Evolutionary conservation across 2,888 invertebrate genomes (phyloP), one percentile per base, ranked within the genome.

Genomic region (Schizotus pectinicornis): DNA sequence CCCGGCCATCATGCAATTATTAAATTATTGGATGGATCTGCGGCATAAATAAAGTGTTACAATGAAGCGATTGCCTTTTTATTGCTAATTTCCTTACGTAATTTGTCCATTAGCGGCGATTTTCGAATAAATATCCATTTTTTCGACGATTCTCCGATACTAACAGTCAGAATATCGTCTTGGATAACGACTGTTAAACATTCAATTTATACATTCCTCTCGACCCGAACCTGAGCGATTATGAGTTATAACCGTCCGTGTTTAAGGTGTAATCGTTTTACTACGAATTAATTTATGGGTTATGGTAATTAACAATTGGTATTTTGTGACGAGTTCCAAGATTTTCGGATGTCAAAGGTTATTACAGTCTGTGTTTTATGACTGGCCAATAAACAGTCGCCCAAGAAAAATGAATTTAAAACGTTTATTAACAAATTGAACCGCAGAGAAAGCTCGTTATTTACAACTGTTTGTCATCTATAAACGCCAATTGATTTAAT

Each of bases 201-300:
- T 35, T 11, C 11, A 35, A 35, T n/a, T n/a, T 35, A 35, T 9
- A 6, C n/a, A 35, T 35, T 35, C n/a, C 11, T 11, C 11, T 35
- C 9, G 9, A 11, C 9, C 36, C 9, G 6, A 35, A 11, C 11
- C 11, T 11, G 36, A 9, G 36, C 11, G 36, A 9, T 11, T 35
- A 11, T n/a, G 11, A 9, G 36, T 35, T 11, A 9, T 11, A 9
- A 35, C 36, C 36, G n/a, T n/a, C 9, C 39, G 13, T 9, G 9
- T 49, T 30, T 38, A 30, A 30, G 39, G 37, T 38, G 36, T 37
- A 49, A 37, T 38, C 32, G 33, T 30, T 62, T 64, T 62, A 42
- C 58, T 45, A 49, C 13, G 61, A 63, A 61, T 61, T 61, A 58
- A 63, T 63, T 63, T 63, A 63, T 63, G 61, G 57, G 56, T 63